Percentiles rank a stretch among this genome's conserved stretches.
phyloP scores from a whole-genome alignment of 2,113 vertebrate species.

The Theristicus caerulescens region DNA sequence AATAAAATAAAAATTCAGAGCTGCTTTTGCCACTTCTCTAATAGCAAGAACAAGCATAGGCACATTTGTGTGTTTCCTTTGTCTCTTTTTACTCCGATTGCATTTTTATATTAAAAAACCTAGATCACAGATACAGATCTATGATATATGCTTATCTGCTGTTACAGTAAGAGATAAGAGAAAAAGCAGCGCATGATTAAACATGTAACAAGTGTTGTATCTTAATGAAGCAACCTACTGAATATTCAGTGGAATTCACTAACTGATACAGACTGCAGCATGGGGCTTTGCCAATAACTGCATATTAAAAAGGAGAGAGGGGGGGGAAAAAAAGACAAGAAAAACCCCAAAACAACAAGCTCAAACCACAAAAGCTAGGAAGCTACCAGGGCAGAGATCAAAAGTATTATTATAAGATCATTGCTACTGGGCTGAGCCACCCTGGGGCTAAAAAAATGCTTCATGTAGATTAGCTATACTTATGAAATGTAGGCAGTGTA shows the following conservation, averaged over 20 bases:
- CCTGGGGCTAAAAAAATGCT: background rate
- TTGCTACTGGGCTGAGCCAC: background rate
- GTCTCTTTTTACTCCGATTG: background rate
- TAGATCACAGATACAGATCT: background rate
- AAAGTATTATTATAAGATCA: background rate
- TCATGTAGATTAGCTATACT: background rate
- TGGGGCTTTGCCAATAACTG: background rate
- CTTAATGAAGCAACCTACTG: constrained; percentile 37
- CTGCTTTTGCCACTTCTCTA: background rate
- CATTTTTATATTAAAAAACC: constrained; percentile 25
- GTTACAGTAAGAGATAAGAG: constrained; percentile 2
- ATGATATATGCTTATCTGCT: constrained; percentile 1
- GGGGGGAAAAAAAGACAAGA: fast-evolving
- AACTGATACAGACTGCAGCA: background rate
- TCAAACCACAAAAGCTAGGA: background rate
- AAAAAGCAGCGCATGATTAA: constrained; percentile 40
- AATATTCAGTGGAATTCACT: constrained; percentile 43
- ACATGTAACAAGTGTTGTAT: constrained; percentile 22
- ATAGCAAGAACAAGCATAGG: background rate
- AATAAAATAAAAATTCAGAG: constrained; percentile 40
- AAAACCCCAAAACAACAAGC: background rate
- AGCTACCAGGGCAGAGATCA: constrained; percentile 9
- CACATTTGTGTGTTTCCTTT: background rate
- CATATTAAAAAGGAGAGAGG: background rate
- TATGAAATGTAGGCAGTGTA: background rate